Base-by-base conservation (phyloP, 2,888 invertebrate genomes). In the Hartigia nigra region DNA sequence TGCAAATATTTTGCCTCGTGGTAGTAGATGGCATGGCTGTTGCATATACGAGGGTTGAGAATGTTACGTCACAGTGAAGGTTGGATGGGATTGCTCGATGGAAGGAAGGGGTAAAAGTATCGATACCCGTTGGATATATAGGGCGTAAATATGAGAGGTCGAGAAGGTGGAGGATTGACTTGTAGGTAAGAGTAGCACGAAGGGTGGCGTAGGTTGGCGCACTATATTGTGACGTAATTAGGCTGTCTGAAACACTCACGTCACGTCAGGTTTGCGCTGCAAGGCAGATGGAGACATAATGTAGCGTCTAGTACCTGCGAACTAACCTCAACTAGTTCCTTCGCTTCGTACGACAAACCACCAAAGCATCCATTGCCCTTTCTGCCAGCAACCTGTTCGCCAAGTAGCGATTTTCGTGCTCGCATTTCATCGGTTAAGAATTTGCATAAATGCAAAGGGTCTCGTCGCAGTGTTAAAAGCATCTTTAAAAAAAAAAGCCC, bases 191-290 rank as follows among this genome's bases (percentile, higher is more conserved):
- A 55, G 39, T 55, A 0, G 39, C 23, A 9, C 23, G 39, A 23
- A 9, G 39, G 39, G 39, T 55, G 39, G 14, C 23, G 72, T 80
- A 81, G 83, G 82, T 80, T 80, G 80, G 82, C 83, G 81, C 82
- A 82, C 87, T 87, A 86, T 88, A 87, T 88, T 88, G 87, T 88
- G 90, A 90, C 88, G 92, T 93, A 93, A 93, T 93, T 93, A 93
- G 92, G 92, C 92, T 93, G 93, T 93, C 93, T 92, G 90, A 90
- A 93, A 92, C 93, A 93, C 92, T 92, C 92, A 87, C 90, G 91
- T 90, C 91, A 91, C 90, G 89, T 91, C 90, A 90, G 86, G 83
- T 83, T 87, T 83, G 82, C 85, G 87, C 85, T 88, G 86, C 88
- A 87, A 87, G 88, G 87, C 88, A 87, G 86, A 87, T 86, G 88